Evolutionary conservation across 2,113 vertebrate genomes (phyloP).

Genomic region (Corythaixoides concolor): DNA sequence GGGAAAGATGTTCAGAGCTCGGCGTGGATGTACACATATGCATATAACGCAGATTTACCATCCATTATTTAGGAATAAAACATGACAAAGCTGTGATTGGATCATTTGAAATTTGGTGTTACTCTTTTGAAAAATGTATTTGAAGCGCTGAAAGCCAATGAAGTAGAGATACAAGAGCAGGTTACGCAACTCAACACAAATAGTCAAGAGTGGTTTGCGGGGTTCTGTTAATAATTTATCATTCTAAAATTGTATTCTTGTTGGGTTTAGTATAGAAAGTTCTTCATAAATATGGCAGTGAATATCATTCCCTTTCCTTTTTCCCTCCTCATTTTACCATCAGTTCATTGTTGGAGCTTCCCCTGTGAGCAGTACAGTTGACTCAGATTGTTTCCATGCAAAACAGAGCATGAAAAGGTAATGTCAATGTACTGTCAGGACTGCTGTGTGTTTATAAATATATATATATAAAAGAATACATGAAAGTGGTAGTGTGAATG

Average conservation of each 20-base stretch:
- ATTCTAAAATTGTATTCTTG: background rate
- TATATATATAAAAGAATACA: background rate
- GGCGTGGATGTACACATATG: rapidly evolving
- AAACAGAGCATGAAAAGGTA: background rate
- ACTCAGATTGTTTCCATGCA: background rate
- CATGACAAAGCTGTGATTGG: background rate
- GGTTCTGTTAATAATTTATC: background rate
- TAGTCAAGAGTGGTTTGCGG: background rate
- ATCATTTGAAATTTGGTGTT: background rate
- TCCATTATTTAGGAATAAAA: background rate
- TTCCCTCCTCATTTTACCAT: background rate
- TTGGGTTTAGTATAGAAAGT: background rate
- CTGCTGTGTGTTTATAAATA: background rate
- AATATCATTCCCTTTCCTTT: background rate
- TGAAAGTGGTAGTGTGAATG: background rate
- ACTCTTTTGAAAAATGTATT: background rate
- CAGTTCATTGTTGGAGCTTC: background rate
- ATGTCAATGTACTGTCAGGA: background rate
- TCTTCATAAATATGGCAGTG: background rate
- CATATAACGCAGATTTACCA: background rate
- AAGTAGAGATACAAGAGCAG: background rate
- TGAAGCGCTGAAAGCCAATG: background rate
- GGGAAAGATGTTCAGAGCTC: background rate
- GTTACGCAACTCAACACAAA: background rate
- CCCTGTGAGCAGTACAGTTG: background rate